Percentiles rank a stretch among this genome's conserved stretches.
Conservation (phyloP, 2,113 vertebrate species). For the Muntiacus muntjak region DNA sequence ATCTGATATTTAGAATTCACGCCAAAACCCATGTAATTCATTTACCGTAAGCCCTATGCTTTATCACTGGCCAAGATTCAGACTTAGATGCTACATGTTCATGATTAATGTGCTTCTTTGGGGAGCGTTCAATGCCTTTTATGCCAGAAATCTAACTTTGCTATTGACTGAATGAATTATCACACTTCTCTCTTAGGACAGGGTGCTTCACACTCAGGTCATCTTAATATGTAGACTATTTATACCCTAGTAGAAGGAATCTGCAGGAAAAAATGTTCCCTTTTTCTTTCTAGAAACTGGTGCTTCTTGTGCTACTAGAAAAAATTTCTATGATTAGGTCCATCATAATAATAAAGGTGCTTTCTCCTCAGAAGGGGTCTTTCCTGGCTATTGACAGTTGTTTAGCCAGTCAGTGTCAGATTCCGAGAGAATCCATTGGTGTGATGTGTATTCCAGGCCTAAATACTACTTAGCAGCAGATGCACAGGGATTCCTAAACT, state of each 20-base stretch:
- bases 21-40: not conserved
- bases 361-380: constrained; percentile 50
- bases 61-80: not conserved
- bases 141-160: not conserved
- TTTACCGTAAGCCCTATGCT: not conserved
- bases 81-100: not conserved
- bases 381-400: constrained; percentile 21
- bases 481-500: constrained; percentile 56
- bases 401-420: constrained; percentile 48
- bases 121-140: not conserved
- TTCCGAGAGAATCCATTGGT: constrained; percentile 47
- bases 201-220: rapidly evolving
- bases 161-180: not conserved
- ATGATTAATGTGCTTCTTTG: constrained; percentile 23
- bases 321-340: constrained; percentile 27
- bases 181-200: not conserved
- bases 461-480: constrained; percentile 19
- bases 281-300: not conserved
- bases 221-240: not conserved
- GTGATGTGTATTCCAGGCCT: constrained; percentile 69
- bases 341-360: constrained; percentile 31
- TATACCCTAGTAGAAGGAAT: not conserved
- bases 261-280: not conserved
- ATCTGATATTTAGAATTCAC: constrained; percentile 26
- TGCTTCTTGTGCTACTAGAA: not conserved